Percentiles rank a stretch among this genome's conserved stretches.
These are phyloP conservation scores for Incurvaria masculella DNA, from an alignment of 2,888 invertebrate species.

Conservation along the genomic window DNA sequence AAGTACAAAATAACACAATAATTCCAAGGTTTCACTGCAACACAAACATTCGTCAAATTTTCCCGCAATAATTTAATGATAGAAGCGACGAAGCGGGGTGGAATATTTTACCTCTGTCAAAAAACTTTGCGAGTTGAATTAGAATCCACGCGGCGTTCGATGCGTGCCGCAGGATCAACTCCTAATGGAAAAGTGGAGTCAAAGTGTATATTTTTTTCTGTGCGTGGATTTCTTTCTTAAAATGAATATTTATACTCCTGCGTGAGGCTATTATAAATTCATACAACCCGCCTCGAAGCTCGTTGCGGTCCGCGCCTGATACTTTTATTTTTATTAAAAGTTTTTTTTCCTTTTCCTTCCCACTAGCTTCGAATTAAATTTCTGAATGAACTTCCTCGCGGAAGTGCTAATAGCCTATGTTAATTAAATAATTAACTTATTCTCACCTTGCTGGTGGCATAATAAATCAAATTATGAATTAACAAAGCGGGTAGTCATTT, in stretches of 20 bases:
- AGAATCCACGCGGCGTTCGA: too few relatives aligned
- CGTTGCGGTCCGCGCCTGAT: conserved; percentile 16
- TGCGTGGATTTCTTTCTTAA: conserved; percentile 37
- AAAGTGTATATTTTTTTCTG: conserved; percentile 55
- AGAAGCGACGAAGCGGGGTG: too few relatives aligned
- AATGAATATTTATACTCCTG: conserved; percentile 49
- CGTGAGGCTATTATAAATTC: conserved; percentile 18
- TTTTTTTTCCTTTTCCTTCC: too few relatives aligned
- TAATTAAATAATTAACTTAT: neutral
- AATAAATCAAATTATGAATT: too few relatives aligned
- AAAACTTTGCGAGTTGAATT: conserved; percentile 51
- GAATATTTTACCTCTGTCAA: conserved; percentile 48
- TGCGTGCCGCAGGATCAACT: conserved; percentile 33
- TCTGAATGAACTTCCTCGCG: neutral
- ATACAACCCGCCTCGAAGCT: conserved; percentile 18
- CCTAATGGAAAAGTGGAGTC: conserved; percentile 45
- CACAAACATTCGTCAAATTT: too few relatives aligned
- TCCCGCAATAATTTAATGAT: too few relatives aligned
- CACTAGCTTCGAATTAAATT: too few relatives aligned
- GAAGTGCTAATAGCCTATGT: neutral
- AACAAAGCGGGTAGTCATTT: too few relatives aligned
- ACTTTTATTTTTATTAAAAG: too few relatives aligned
- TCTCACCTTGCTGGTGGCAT: too few relatives aligned
- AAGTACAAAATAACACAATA: too few relatives aligned
- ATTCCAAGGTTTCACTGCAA: too few relatives aligned